Evolutionary conservation across 2,797 vertebrate genomes (phyloP), one percentile per base, ranked within the genome.

Genomic region (Melopsittacus undulatus): DNA sequence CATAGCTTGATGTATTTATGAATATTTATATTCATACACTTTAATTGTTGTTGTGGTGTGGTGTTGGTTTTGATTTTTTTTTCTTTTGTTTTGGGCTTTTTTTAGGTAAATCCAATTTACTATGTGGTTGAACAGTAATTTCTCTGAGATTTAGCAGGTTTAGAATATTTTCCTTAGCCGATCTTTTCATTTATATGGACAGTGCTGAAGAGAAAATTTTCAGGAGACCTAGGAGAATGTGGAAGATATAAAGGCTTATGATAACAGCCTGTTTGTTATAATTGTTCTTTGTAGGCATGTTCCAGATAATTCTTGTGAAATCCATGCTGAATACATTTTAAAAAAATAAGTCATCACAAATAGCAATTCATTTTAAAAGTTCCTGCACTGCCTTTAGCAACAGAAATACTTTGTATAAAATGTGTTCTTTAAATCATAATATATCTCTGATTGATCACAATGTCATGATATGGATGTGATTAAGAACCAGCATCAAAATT

Each of bases 241-340:
- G 2, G 0, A 36, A 52, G 52, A 69, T 21, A 16, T 21, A 77
- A 10, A 2, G 9, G 3, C 27, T 30, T 7, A 8, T 9, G 8
- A 92, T 16, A 68, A 43, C 10, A 73, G 6, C 36, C 12, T 72
- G 1, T 27, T 70, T 42, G 13, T 74, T 61, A 52, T 14, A 42
- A 52, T 10, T 64, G 23, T 2, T 75, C 29, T 87, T 74, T 48
- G 17, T 48, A 64, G 34, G 11, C 19, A 15, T 16, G 6, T 64
- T 74, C 34, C 38, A 30, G 18, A 32, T 59, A 78, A 32, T 48
- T 74, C 30, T 42, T 73, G 30, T 57, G 49, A 63, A 78, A 87
- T 51, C 10, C 15, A 52, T 45, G 42, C 26, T 74, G 62, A 57
- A 49, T 54, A 59, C 11, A 52, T 23, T 43, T 61, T 27, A 7